Conservation (phyloP, 1,140 invertebrate species). For the Orchesella cincta region DNA sequence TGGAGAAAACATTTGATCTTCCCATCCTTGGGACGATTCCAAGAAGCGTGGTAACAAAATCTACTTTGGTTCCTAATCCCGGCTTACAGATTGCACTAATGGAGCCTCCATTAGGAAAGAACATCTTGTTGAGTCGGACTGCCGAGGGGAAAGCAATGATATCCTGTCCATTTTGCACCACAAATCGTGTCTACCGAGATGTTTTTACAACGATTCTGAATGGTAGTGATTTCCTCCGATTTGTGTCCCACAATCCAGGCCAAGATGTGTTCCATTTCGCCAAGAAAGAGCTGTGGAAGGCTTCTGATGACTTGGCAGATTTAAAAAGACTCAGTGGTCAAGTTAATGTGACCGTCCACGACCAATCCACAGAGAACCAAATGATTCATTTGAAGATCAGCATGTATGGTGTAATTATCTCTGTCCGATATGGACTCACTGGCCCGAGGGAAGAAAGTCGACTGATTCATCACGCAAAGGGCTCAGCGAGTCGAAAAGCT, state of each 20-base stretch:
- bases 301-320: conserved; percentile 82
- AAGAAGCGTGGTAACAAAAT: conserved; percentile 44
- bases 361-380: conserved; percentile 66
- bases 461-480: conserved; percentile 82
- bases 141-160: conserved; percentile 75
- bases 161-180: conserved; percentile 71
- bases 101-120: conserved; percentile 85
- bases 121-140: conserved; percentile 81
- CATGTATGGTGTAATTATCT: conserved; percentile 69
- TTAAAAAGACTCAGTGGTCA: conserved; percentile 79
- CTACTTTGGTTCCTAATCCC: conserved; percentile 45
- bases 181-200: conserved; percentile 84
- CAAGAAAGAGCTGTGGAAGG: conserved; percentile 84
- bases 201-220: conserved; percentile 93
- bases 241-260: conserved; percentile 82
- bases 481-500: conserved; percentile 80
- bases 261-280: conserved; percentile 95
- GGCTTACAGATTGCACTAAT: conserved; percentile 41
- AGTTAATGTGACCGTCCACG: conserved; percentile 90
- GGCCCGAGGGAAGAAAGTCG: conserved; percentile 83
- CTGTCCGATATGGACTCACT: conserved; percentile 77
- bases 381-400: conserved; percentile 82
- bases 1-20: conserved; percentile 60
- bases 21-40: conserved; percentile 56
- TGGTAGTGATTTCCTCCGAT: conserved; percentile 80